Conservation (phyloP, 2,888 invertebrate genomes). For the Leptopilina syphax region DNA sequence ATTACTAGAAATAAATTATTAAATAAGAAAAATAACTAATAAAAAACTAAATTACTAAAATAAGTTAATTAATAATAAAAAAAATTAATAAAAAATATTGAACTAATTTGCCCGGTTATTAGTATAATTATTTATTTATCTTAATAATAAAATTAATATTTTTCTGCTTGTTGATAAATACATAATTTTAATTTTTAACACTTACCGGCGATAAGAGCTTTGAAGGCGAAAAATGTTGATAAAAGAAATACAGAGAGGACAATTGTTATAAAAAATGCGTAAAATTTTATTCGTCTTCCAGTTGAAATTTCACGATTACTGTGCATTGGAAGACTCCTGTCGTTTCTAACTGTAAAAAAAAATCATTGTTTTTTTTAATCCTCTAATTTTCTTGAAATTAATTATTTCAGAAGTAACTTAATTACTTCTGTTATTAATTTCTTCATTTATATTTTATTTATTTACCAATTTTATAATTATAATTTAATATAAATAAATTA, state of each 20-base stretch:
- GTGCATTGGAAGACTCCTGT: neutral
- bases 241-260: neutral
- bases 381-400: neutral
- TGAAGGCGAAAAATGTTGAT: neutral
- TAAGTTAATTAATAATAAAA: too few species aligned
- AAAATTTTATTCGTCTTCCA: neutral
- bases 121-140: too few species aligned
- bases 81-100: too few species aligned
- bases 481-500: too few species aligned
- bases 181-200: neutral
- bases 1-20: neutral
- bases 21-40: neutral
- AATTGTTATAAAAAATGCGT: neutral
- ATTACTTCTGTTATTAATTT: neutral
- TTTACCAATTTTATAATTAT: neutral
- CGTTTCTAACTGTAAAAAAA: conserved; percentile 6
- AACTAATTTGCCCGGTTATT: too few species aligned
- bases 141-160: neutral
- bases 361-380: neutral
- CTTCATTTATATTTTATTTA: too few species aligned
- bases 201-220: neutral
- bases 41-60: too few species aligned
- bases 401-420: neutral
- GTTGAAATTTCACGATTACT: neutral
- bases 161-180: neutral